Evolutionary conservation across 2,888 invertebrate species (phyloP), one percentile per base, ranked within the genome.

Genomic region (Drosophila aldrichi): DNA sequence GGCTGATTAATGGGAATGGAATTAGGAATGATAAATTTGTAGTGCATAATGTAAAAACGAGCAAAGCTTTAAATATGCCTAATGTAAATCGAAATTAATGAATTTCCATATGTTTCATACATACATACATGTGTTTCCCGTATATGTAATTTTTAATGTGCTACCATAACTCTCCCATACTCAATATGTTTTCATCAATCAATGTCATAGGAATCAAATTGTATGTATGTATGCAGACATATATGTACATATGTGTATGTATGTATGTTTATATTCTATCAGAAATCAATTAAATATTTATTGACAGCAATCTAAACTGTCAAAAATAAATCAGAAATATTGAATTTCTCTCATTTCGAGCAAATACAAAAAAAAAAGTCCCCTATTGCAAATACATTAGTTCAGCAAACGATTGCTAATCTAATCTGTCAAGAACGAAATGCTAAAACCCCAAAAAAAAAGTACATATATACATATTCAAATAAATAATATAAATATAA

Each of bases 201-300:
- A 81, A 60, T 70, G 62, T 49, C 63, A 20, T 18, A n/a, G 3
- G 22, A 57, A 34, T 36, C 46, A 16, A 2, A 14, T 25, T 22
- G 25, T 25, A 25, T 25, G 25, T 5, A 25, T 25, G 25, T 25
- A 25, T 5, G 25, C 25, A 25, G 25, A 29, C 32, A 32, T 32
- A 32, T 9, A 32, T 32, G 2, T 16, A 32, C 32, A 32, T 32
- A 9, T 16, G 1, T 8, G 25, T 18, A 10, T 25, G 8, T 32
- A 49, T 38, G 61, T 51, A 40, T 38, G 41, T 60, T 43, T 82
- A 68, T 32, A 70, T 65, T 54, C 60, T 64, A 68, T 61, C 56
- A 25, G 48, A 63, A 72, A 71, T 79, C 81, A 82, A 88, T 88
- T 85, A 81, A 76, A 76, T 76, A 74, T 81, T 87, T 73, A 82